Evolutionary conservation across 1,140 invertebrate species (phyloP).

Genomic region (Chlorops oryzae): DNA sequence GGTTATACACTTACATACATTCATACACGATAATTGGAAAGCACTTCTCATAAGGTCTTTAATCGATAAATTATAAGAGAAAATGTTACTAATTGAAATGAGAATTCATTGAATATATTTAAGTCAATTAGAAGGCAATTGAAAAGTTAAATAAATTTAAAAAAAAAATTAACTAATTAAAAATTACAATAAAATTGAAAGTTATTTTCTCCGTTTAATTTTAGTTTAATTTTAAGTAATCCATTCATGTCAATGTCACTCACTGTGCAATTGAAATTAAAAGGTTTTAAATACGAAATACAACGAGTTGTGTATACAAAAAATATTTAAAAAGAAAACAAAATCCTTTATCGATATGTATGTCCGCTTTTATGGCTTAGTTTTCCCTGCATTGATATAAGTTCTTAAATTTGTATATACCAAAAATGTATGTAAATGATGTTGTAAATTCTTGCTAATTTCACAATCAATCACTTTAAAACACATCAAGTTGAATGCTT

Average conservation of each 20-base stretch:
- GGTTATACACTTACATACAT: too few relatives aligned
- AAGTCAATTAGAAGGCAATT: neutral
- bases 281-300: neutral
- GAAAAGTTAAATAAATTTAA: neutral
- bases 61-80: too few relatives aligned
- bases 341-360: neutral
- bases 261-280: too few relatives aligned
- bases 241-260: too few relatives aligned
- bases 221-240: too few relatives aligned
- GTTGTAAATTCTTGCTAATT: too few relatives aligned
- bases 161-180: neutral
- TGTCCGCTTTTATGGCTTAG: neutral
- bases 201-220: too few relatives aligned
- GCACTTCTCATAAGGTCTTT: too few relatives aligned
- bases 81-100: too few relatives aligned
- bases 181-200: neutral
- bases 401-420: neutral
- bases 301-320: neutral
- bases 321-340: neutral
- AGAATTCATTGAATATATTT: too few relatives aligned
- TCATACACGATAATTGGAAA: too few relatives aligned
- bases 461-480: too few relatives aligned
- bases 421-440: neutral
- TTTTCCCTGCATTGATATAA: neutral
- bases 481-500: neutral